phyloP scores from a whole-genome alignment of 1,140 invertebrate species.

The Marisa cornuarietis region DNA sequence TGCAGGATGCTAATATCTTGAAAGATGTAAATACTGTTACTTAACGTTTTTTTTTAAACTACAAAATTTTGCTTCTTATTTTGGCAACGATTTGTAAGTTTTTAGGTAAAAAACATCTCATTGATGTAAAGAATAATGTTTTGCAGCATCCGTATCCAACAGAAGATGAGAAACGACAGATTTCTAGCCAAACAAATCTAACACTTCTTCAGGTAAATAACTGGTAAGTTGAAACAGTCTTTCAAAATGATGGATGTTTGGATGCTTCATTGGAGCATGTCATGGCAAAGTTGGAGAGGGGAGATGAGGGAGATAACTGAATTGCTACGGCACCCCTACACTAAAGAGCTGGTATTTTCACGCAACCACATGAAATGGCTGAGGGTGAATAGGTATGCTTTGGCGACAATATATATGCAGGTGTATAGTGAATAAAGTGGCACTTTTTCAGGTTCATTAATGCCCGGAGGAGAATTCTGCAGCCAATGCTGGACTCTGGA shows the following conservation, averaged over 20 bases:
- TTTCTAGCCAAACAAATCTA: slow-evolving; percentile 83
- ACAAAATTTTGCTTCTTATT: too few species aligned
- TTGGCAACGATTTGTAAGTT: too few species aligned
- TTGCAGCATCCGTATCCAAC: slow-evolving; percentile 85
- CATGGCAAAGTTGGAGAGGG: too few species aligned
- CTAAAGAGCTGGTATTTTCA: background rate
- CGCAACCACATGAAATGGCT: background rate
- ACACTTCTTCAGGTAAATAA: slow-evolving; percentile 75
- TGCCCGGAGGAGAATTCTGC: slow-evolving; percentile 88
- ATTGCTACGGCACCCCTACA: background rate
- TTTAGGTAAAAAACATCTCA: background rate
- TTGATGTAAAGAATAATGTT: background rate
- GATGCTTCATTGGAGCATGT: too few species aligned
- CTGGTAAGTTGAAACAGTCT: slow-evolving; percentile 15
- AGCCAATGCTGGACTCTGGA: slow-evolving; percentile 75
- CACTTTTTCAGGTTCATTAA: slow-evolving; percentile 89
- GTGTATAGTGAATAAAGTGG: background rate
- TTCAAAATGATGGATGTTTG: too few species aligned
- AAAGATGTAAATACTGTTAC: too few species aligned
- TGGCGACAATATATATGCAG: background rate
- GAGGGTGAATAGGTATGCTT: background rate
- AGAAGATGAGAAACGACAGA: slow-evolving; percentile 90
- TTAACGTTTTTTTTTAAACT: background rate
- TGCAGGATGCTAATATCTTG: too few species aligned
- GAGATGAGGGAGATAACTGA: background rate